phyloP scores from a whole-genome alignment of 2,797 vertebrate species.

The Pangasius mekongensis region DNA sequence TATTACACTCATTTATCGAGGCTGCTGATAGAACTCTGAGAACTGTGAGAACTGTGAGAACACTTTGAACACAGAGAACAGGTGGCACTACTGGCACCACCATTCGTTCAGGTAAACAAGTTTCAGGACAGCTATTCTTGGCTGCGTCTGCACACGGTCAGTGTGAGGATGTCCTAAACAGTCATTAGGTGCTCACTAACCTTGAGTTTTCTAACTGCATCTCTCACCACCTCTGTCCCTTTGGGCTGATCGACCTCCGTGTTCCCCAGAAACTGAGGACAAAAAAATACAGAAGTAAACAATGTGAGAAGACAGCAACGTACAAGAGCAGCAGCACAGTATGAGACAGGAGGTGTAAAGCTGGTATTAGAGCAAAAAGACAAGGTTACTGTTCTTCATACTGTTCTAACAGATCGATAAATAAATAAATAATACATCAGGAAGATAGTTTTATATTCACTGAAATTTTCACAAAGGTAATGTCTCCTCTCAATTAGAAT shows the following conservation, averaged over 20 bases:
- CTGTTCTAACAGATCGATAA: neutral
- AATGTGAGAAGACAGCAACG: neutral
- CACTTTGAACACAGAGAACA: neutral
- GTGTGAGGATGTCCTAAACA: constrained; percentile 10
- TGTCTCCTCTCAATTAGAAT: neutral
- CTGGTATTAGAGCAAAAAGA: neutral
- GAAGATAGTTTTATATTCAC: neutral
- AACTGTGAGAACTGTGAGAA: neutral
- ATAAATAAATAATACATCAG: neutral
- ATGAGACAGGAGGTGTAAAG: neutral
- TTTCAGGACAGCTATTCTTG: constrained; percentile 20
- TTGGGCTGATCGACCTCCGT: constrained; percentile 97
- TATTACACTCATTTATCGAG: neutral
- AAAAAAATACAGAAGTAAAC: constrained; percentile 4
- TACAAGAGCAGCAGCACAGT: neutral
- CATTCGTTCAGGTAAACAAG: neutral
- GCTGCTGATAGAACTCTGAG: neutral
- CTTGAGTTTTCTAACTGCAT: constrained; percentile 97
- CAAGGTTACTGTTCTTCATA: neutral
- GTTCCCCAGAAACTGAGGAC: constrained; percentile 89
- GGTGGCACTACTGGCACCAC: neutral
- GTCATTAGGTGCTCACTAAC: constrained; percentile 70
- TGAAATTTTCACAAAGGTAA: neutral
- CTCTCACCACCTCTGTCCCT: constrained; percentile 95
- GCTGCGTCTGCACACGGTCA: neutral